Evolutionary conservation across 2,888 invertebrate genomes (phyloP).

Genomic region (Ptychoptera contaminata): DNA sequence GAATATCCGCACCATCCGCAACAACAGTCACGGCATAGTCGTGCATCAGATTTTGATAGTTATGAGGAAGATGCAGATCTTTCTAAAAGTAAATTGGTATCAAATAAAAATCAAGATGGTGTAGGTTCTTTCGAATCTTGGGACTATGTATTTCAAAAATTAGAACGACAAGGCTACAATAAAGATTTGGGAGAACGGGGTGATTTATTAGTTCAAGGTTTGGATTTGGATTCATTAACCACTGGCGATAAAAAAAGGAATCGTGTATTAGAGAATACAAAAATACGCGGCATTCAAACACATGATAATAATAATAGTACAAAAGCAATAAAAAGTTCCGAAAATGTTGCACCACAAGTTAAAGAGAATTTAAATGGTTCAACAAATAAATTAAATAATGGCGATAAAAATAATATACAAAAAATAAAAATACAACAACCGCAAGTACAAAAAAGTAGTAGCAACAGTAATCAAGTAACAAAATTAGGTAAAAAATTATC

Average conservation of each 20-base stretch:
- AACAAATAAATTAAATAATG: too few relatives aligned
- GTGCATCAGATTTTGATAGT: constrained; percentile 6
- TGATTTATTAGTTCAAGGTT: constrained; percentile 36
- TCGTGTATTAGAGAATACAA: too few relatives aligned
- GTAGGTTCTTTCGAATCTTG: constrained; percentile 57
- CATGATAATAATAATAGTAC: too few relatives aligned
- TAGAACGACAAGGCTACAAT: constrained; percentile 55
- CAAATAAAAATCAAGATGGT: constrained; percentile 42
- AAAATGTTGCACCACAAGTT: too few relatives aligned
- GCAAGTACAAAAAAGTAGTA: background rate
- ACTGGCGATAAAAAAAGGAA: background rate
- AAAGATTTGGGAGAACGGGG: constrained; percentile 49
- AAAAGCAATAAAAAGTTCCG: too few relatives aligned
- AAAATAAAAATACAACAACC: too few relatives aligned
- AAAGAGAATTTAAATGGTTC: too few relatives aligned
- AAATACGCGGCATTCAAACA: too few relatives aligned
- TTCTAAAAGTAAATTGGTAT: constrained; percentile 7
- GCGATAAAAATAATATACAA: too few relatives aligned
- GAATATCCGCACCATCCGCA: constrained; percentile 6
- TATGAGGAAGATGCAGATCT: constrained; percentile 1
- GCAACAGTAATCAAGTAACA: background rate
- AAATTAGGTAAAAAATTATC: background rate
- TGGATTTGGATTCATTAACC: constrained; percentile 23
- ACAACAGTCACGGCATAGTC: background rate
- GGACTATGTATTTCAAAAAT: constrained; percentile 64